phyloP scores from a whole-genome alignment of 1,140 invertebrate genomes.

The Reticulitermes speratus region DNA sequence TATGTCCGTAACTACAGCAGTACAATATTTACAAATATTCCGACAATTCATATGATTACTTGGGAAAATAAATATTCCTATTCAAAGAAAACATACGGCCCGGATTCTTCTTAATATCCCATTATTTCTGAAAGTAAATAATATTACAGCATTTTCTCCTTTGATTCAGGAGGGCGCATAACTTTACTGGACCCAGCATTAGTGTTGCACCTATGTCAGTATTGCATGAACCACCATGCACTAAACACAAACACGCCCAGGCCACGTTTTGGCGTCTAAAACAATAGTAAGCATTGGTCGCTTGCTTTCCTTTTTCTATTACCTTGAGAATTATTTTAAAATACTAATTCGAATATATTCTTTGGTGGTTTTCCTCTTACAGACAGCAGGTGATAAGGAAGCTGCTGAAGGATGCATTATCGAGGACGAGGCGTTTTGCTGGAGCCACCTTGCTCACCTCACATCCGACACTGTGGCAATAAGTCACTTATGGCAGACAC shows the following conservation, averaged over 20 bases:
- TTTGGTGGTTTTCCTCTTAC: neutral
- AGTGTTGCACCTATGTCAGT: neutral
- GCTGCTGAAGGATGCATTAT: neutral
- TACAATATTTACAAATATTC: no score
- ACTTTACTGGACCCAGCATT: no score
- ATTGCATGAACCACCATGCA: neutral
- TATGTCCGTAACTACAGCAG: no score
- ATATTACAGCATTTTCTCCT: no score
- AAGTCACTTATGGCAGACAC: no score
- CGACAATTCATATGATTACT: no score
- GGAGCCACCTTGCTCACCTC: neutral
- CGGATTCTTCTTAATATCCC: no score
- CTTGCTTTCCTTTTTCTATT: neutral
- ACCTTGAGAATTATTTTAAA: conserved; percentile 7
- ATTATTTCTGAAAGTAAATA: no score
- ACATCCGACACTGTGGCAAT: neutral
- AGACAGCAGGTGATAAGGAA: neutral
- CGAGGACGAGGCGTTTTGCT: neutral
- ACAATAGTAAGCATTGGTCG: neutral
- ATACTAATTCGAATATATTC: neutral
- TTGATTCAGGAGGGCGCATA: no score
- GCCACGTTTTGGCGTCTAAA: neutral
- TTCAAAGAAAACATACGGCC: no score
- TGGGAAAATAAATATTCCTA: no score
- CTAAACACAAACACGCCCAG: conserved; percentile 8